Percentiles rank a stretch among this genome's conserved stretches.
phyloP scores from a whole-genome alignment of 92 coral and sea anemone genomes.

The Actinernus sp. region DNA sequence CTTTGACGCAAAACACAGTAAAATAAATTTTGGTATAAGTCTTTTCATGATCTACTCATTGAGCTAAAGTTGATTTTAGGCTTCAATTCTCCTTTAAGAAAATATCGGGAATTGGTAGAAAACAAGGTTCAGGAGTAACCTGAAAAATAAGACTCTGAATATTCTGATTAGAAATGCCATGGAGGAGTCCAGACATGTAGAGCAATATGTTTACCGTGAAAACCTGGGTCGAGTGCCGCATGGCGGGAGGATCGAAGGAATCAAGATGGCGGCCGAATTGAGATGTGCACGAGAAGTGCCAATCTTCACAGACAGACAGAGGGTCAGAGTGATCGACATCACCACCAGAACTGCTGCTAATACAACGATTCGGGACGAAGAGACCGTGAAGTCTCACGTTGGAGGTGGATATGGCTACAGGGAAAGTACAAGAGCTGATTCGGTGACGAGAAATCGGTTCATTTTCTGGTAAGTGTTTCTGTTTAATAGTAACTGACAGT shows the following conservation, averaged over 20 bases:
- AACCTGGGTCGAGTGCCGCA: slow-evolving; percentile 30
- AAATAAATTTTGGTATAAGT: no score
- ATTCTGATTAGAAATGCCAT: no score
- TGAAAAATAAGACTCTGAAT: no score
- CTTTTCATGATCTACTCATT: no score
- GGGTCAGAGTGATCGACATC: slow-evolving; percentile 64
- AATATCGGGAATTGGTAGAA: no score
- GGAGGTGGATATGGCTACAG: slow-evolving; percentile 94
- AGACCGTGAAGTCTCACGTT: slow-evolving; percentile 53
- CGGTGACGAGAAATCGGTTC: slow-evolving; percentile 87
- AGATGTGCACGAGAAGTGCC: slow-evolving; percentile 80
- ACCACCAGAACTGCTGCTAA: slow-evolving; percentile 64
- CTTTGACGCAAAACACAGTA: no score
- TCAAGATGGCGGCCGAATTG: slow-evolving; percentile 88
- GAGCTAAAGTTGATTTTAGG: no score
- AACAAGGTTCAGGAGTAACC: no score
- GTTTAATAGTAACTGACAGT: neutral
- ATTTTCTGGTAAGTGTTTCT: slow-evolving; percentile 85
- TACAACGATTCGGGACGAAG: slow-evolving; percentile 86
- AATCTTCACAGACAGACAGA: slow-evolving; percentile 56
- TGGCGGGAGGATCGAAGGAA: slow-evolving; percentile 60
- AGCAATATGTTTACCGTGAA: no score
- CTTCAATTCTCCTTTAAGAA: no score
- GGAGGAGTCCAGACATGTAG: no score
- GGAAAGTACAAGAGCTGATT: slow-evolving; percentile 63